Evolutionary conservation across 1,140 invertebrate species (phyloP).

Genomic region (Parapsyche elsis): DNA sequence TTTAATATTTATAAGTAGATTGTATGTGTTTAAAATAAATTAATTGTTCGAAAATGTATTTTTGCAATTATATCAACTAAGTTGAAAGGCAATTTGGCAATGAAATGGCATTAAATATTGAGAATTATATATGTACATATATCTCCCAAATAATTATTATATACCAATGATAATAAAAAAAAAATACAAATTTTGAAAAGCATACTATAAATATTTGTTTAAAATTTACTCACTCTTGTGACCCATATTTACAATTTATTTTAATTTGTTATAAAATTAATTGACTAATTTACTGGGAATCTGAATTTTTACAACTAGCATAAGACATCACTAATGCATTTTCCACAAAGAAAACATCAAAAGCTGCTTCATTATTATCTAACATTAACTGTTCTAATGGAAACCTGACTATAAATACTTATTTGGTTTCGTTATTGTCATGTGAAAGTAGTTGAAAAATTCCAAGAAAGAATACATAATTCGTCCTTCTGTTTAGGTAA

Average conservation of each 20-base stretch:
- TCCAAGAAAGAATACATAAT: no score
- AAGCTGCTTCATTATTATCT: constrained; percentile 43
- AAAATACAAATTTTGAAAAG: not conserved
- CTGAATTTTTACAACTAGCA: constrained; percentile 48
- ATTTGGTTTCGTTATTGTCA: no score
- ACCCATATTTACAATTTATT: constrained; percentile 14
- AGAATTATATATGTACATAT: no score
- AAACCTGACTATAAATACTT: not conserved
- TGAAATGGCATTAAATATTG: no score
- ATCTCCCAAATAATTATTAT: no score
- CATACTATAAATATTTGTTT: not conserved
- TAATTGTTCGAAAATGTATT: not conserved
- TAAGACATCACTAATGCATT: constrained; percentile 54
- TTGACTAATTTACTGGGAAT: constrained; percentile 54
- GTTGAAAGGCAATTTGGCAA: no score
- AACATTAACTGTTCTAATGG: constrained; percentile 11
- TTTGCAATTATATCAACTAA: not conserved
- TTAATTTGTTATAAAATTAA: constrained; percentile 41
- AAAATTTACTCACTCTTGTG: not conserved
- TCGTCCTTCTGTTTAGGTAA: no score
- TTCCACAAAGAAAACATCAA: constrained; percentile 51
- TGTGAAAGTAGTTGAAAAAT: no score
- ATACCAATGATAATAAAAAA: no score
- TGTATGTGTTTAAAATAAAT: not conserved
- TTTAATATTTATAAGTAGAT: no score